Conservation (phyloP, 2,888 invertebrate species). For the Melanargia galathea region DNA sequence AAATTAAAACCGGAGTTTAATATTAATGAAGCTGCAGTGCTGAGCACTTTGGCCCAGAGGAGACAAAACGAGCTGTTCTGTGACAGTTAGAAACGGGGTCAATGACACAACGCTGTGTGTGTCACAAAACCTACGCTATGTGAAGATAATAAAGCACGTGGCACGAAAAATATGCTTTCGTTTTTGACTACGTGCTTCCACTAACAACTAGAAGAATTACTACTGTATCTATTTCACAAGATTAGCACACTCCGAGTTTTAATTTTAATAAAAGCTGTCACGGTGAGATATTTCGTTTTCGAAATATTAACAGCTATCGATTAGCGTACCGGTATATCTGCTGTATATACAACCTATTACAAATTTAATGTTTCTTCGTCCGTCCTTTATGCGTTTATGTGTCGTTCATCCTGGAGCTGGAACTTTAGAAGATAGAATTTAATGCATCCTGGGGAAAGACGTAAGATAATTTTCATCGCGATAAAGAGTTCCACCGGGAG, state of each 20-base stretch:
- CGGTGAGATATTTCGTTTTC: too few relatives aligned
- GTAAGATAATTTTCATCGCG: too few relatives aligned
- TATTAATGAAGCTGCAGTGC: constrained; percentile 32
- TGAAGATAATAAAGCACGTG: not conserved
- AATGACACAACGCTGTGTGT: constrained; percentile 32
- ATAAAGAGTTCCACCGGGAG: too few relatives aligned
- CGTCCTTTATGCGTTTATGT: too few relatives aligned
- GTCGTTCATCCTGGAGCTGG: too few relatives aligned
- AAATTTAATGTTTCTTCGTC: too few relatives aligned
- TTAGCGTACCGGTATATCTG: too few relatives aligned
- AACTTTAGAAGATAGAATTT: too few relatives aligned
- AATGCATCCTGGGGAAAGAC: too few relatives aligned
- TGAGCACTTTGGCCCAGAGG: constrained; percentile 25
- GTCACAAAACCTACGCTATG: not conserved
- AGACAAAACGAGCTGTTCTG: constrained; percentile 33
- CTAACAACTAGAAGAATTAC: not conserved
- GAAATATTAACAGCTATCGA: too few relatives aligned
- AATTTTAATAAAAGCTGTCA: too few relatives aligned
- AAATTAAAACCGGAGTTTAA: constrained; percentile 15
- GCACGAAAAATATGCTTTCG: not conserved
- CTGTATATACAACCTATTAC: too few relatives aligned
- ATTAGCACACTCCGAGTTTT: not conserved
- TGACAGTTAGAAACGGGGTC: constrained; percentile 36
- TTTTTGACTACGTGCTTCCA: not conserved
- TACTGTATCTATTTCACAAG: not conserved